phyloP scores from a whole-genome alignment of 2,113 vertebrate species.

The Globicephala melas region DNA sequence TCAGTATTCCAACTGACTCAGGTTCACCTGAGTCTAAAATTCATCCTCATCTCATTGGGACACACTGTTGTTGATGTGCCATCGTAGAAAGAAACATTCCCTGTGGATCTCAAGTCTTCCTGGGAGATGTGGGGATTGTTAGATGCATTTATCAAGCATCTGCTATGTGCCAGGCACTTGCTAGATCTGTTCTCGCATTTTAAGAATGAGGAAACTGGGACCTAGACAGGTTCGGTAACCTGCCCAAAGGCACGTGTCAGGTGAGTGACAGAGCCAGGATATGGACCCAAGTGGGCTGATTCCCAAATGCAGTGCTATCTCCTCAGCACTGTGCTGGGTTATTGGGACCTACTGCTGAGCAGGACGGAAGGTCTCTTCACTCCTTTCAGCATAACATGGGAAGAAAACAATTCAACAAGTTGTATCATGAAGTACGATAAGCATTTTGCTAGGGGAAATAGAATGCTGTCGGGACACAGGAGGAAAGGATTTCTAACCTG shows the following conservation, averaged over 20 bases:
- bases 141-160: not conserved
- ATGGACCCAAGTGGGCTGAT: not conserved
- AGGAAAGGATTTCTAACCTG: not conserved
- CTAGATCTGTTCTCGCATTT: not conserved
- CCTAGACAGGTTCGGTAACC: not conserved
- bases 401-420: not conserved
- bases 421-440: not conserved
- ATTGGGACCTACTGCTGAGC: not conserved
- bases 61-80: too few species aligned
- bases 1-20: not conserved
- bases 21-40: not conserved
- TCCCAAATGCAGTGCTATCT: fast-evolving
- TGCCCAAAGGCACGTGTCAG: not conserved
- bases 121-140: not conserved
- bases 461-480: not conserved
- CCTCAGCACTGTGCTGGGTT: fast-evolving
- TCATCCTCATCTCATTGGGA: not conserved
- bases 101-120: not conserved
- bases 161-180: not conserved
- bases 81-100: not conserved
- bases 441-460: not conserved
- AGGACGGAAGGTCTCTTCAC: not conserved
- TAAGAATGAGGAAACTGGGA: not conserved
- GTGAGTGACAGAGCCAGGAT: not conserved
- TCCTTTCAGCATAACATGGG: not conserved